Percentiles rank a stretch among this genome's conserved stretches.
Evolutionary conservation across 1,140 invertebrate species (phyloP).

Genomic region (Copidosoma floridanum): DNA sequence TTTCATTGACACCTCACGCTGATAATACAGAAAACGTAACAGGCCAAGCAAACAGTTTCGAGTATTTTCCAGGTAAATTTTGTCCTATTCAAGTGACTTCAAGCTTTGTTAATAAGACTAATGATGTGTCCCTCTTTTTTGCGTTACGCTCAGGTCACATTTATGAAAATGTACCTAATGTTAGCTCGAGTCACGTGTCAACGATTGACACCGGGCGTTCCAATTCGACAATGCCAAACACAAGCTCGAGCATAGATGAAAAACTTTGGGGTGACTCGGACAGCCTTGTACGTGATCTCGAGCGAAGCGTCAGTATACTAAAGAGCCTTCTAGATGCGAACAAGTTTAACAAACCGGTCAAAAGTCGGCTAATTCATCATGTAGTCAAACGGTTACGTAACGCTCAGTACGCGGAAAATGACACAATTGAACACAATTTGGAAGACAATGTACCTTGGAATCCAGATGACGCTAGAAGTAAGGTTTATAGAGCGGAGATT

Average conservation of each 20-base stretch:
- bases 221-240: conserved; percentile 52
- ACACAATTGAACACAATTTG: conserved; percentile 48
- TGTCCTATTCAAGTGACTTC: too few relatives aligned
- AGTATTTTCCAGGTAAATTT: conserved; percentile 53
- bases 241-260: conserved; percentile 53
- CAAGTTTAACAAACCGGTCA: conserved; percentile 50
- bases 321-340: conserved; percentile 52
- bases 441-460: conserved; percentile 53
- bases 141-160: conserved; percentile 38
- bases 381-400: conserved; percentile 53
- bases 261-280: conserved; percentile 53
- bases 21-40: conserved; percentile 44
- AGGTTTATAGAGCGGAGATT: conserved; percentile 48
- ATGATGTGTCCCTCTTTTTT: too few relatives aligned
- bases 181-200: conserved; percentile 42
- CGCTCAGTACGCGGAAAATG: conserved; percentile 50
- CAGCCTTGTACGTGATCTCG: conserved; percentile 50
- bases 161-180: conserved; percentile 49
- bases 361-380: conserved; percentile 52
- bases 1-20: conserved; percentile 33
- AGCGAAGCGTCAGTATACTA: conserved; percentile 53
- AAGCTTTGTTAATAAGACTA: too few relatives aligned
- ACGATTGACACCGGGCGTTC: conserved; percentile 44
- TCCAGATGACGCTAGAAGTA: conserved; percentile 48
- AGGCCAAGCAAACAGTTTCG: conserved; percentile 55